These are phyloP conservation scores for Catocala nupta DNA, from an alignment of 2,888 invertebrate genomes.

Conservation along the genomic window DNA sequence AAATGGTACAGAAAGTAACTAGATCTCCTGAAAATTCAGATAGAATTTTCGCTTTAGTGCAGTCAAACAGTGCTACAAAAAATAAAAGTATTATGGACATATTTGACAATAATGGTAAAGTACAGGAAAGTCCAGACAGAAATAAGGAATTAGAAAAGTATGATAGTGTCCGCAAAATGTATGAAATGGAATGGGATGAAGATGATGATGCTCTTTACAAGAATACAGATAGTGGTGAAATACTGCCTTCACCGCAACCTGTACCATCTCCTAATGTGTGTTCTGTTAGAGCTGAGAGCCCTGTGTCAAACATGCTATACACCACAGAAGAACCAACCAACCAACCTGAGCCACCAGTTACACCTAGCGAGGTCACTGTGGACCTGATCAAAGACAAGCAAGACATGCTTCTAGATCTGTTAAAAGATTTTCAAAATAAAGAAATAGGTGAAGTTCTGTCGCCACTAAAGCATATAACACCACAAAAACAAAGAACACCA, in stretches of 20 bases:
- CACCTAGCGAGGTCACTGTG: conserved; percentile 44
- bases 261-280: conserved; percentile 23
- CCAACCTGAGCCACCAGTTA: conserved; percentile 32
- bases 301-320: conserved; percentile 64
- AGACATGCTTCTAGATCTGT: conserved; percentile 66
- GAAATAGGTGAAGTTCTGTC: conserved; percentile 52
- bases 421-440: conserved; percentile 66
- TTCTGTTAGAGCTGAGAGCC: conserved; percentile 57
- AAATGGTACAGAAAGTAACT: conserved; percentile 28
- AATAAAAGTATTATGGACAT: conserved; percentile 82
- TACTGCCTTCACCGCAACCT: conserved; percentile 1
- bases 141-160: conserved; percentile 62
- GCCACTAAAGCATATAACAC: conserved; percentile 35
- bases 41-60: conserved; percentile 74
- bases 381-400: conserved; percentile 66
- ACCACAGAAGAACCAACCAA: conserved; percentile 42
- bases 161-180: conserved; percentile 63
- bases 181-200: conserved; percentile 79
- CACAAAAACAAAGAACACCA: conserved; percentile 28
- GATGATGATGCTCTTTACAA: conserved; percentile 83
- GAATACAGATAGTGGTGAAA: conserved; percentile 58
- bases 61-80: conserved; percentile 67
- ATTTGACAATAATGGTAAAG: conserved; percentile 63
- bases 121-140: conserved; percentile 60
- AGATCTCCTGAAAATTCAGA: conserved; percentile 56